These are phyloP conservation scores for Rugalucina vietnamica DNA, from an alignment of 2,888 invertebrate genomes.

Conservation along the genomic window DNA sequence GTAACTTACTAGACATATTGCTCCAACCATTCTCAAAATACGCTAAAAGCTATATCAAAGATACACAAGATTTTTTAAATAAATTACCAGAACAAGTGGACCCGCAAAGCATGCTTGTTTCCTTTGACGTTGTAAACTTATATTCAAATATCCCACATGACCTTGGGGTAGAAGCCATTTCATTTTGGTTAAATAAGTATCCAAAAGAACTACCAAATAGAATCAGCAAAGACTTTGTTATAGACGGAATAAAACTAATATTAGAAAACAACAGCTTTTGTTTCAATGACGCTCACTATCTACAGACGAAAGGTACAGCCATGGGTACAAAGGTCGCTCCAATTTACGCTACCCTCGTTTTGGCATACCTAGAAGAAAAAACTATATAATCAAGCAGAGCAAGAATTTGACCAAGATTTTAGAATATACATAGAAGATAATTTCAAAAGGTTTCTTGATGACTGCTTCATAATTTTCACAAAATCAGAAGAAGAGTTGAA, in stretches of 20 bases:
- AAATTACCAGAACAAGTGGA: neutral
- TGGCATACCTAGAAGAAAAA: neutral
- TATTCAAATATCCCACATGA: neutral
- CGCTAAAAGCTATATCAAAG: neutral
- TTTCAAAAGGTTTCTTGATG: too few relatives aligned
- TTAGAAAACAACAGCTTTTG: neutral
- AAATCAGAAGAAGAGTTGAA: too few relatives aligned
- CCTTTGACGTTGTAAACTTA: neutral
- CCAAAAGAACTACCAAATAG: neutral
- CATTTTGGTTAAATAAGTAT: neutral
- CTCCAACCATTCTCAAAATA: neutral
- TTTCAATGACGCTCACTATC: neutral
- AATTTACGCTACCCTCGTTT: neutral
- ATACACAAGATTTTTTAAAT: neutral
- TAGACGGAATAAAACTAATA: neutral
- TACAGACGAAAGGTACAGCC: neutral
- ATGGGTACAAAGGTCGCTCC: neutral
- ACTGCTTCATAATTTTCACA: too few relatives aligned
- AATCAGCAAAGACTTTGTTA: neutral
- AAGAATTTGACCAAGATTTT: too few relatives aligned
- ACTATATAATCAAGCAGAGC: too few relatives aligned
- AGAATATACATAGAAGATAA: too few relatives aligned
- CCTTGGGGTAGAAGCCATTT: neutral
- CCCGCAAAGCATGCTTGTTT: neutral
- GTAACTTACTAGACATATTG: neutral